Evolutionary conservation across 2,113 vertebrate genomes (phyloP).

Genomic region (Lamprologus speciosus): DNA sequence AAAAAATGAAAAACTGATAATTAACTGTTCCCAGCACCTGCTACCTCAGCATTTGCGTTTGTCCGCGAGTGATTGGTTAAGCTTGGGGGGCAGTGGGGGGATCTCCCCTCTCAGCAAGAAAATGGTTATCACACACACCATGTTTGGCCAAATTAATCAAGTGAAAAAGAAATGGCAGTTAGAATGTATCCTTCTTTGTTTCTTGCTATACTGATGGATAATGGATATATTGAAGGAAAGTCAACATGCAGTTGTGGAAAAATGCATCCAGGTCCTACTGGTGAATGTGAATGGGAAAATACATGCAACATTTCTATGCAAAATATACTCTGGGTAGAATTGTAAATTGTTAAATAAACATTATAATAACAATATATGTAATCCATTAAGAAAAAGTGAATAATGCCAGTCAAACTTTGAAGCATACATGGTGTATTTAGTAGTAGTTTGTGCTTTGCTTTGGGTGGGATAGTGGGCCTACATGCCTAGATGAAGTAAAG

Average conservation of each 20-base stretch:
- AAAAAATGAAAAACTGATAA: not conserved
- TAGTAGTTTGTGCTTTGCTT: not conserved
- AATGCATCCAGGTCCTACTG: not conserved
- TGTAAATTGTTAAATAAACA: not conserved
- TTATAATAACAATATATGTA: not conserved
- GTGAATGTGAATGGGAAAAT: not conserved
- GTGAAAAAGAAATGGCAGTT: not conserved
- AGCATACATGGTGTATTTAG: not conserved
- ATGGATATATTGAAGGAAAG: not conserved
- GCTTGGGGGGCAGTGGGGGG: not conserved
- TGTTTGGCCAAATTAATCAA: not conserved
- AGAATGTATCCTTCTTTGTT: not conserved
- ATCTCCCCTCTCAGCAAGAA: not conserved
- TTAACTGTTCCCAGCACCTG: not conserved
- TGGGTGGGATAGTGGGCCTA: not conserved
- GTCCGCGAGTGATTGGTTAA: not conserved
- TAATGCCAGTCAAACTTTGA: not conserved
- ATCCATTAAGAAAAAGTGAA: not conserved
- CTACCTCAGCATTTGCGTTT: not conserved
- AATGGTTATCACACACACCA: not conserved
- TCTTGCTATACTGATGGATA: not conserved
- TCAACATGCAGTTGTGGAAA: not conserved
- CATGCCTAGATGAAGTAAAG: constrained; percentile 10
- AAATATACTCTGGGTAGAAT: not conserved
- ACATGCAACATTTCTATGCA: not conserved